Conservation (phyloP, 2,113 vertebrate species). For the Microcebus ravelobensis region DNA sequence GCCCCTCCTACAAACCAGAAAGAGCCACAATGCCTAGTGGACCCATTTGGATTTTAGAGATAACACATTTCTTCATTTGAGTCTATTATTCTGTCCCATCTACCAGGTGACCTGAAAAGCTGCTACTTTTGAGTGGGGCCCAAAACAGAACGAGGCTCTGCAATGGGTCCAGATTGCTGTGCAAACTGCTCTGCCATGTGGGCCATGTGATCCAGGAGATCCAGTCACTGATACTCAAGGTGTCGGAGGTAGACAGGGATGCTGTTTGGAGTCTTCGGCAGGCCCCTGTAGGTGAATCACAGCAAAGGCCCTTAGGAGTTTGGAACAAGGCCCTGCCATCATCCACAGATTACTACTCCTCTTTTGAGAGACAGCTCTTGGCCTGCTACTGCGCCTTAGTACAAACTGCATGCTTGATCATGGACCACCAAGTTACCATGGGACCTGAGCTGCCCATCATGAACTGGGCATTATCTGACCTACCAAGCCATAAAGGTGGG, state of each 20-base stretch:
- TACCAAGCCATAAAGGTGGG: not conserved
- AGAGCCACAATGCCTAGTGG: not conserved
- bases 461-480: not conserved
- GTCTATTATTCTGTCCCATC: not conserved
- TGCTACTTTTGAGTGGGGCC: not conserved
- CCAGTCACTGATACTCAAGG: not conserved
- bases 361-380: not conserved
- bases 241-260: not conserved
- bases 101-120: not conserved
- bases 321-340: not conserved
- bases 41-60: not conserved
- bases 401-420: not conserved
- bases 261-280: not conserved
- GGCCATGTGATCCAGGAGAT: not conserved
- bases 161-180: not conserved
- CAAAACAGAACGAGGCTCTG: not conserved
- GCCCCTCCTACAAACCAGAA: not conserved
- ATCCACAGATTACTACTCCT: not conserved
- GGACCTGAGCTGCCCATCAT: not conserved
- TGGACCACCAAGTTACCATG: not conserved
- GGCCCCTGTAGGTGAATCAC: not conserved
- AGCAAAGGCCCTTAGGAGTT: not conserved
- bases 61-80: not conserved
- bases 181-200: not conserved
- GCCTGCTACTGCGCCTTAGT: not conserved